Conservation (phyloP, 2,113 vertebrate genomes). For the Apteryx owenii region DNA sequence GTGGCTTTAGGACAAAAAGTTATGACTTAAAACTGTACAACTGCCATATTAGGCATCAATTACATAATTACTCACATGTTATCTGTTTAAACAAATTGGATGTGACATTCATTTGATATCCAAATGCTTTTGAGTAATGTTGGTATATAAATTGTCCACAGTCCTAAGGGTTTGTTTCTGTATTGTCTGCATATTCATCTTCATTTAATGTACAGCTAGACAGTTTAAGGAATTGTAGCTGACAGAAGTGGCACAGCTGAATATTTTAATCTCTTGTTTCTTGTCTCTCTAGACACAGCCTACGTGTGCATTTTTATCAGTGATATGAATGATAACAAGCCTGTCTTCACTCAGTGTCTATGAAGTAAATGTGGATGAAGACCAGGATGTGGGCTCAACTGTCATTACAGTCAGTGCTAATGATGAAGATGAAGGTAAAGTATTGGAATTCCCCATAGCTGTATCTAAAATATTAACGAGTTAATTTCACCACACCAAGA, state of each 20-base stretch:
- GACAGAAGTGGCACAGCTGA: conserved; percentile 78
- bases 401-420: conserved; percentile 85
- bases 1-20: conserved; percentile 24
- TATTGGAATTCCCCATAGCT: neutral
- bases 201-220: conserved; percentile 64
- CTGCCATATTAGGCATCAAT: conserved; percentile 70
- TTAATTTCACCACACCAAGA: conserved; percentile 10
- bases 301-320: conserved; percentile 87
- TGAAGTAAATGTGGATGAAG: conserved; percentile 85
- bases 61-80: conserved; percentile 66
- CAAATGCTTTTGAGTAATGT: conserved; percentile 61
- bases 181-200: conserved; percentile 74
- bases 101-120: conserved; percentile 77
- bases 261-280: conserved; percentile 62
- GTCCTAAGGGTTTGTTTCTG: conserved; percentile 68
- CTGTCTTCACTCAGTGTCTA: conserved; percentile 82
- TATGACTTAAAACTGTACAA: conserved; percentile 25
- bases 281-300: conserved; percentile 81
- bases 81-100: conserved; percentile 75
- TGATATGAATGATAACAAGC: conserved; percentile 91
- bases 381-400: conserved; percentile 84
- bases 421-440: conserved; percentile 88
- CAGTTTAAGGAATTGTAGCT: conserved; percentile 67
- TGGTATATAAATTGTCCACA: conserved; percentile 59
- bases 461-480: neutral